Base-by-base conservation (phyloP, 2,113 vertebrate genomes). In the Laterallus jamaicensis region DNA sequence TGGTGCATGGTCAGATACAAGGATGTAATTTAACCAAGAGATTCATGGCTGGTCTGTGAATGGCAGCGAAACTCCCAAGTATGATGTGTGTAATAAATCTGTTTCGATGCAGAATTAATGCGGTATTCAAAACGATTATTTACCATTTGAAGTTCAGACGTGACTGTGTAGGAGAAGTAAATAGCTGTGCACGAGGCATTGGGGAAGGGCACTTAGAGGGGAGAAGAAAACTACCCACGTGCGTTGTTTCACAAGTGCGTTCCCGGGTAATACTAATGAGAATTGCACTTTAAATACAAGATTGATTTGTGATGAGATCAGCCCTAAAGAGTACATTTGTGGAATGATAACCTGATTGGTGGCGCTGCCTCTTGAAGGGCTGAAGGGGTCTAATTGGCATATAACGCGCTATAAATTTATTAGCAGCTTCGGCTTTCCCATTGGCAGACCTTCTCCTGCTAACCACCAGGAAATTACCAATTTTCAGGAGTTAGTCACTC, bases 341-440 rank as follows among this genome's bases (percentile, higher is more conserved):
- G 56, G 96, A 60, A n/a, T 95, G 86, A 62, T 76, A 59, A 82
- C 76, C 95, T 75, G 96, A 93, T 83, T 88, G 95, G 95, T 90
- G 37, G 67, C 40, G 20, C 82, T 93, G 95, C 95, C 91, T 96
- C 96, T 88, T 58, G 83, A 86, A 95, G 86, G 93, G 96, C 94
- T 96, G 92, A 68, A 42, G 70, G 78, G 90, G 64, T 90, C 97
- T 98, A 97, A 97, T 97, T 97, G 97, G 96, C 97, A 93, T 95
- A 96, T 96, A 98, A 98, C 91, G 93, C 97, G 92, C 97, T 97
- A 97, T 98, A 97, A 98, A 98, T 98, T 97, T 97, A 97, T 98
- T 96, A 98, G 96, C 58, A 31, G 66, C 86, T 87, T 63, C 85
- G 58, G 63, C 91, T 73, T 82, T 94, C 95, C 91, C 93, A 97